Conservation (phyloP, 2,888 invertebrate genomes). For the Cheilosia impressa region DNA sequence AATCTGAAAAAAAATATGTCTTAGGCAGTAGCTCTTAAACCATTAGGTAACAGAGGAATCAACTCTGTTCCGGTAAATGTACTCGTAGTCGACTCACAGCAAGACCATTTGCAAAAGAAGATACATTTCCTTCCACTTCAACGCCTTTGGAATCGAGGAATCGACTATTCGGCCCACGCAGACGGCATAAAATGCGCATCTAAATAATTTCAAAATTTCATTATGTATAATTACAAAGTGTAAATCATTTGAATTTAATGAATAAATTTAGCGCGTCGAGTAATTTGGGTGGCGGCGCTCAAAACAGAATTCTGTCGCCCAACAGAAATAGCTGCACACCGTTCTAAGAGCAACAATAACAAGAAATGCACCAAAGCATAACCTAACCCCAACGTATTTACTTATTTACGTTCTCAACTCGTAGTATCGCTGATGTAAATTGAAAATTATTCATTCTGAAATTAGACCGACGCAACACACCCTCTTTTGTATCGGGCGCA, state of each 20-base stretch:
- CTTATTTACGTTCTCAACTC: neutral
- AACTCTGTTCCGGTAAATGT: too few species aligned
- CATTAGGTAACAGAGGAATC: too few species aligned
- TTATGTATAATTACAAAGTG: conserved; percentile 36
- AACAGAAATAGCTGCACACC: conserved; percentile 50
- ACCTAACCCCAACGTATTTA: conserved; percentile 1
- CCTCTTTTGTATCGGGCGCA: conserved; percentile 58
- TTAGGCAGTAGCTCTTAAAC: too few species aligned
- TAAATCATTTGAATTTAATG: conserved; percentile 46
- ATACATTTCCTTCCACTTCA: too few species aligned
- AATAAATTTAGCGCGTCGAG: conserved; percentile 47
- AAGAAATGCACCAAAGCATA: conserved; percentile 38
- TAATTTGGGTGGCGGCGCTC: conserved; percentile 41
- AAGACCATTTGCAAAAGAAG: too few species aligned
- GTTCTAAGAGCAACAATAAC: conserved; percentile 17
- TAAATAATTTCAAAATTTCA: neutral
- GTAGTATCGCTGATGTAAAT: conserved; percentile 52
- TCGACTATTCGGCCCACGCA: too few species aligned
- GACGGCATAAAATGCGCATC: neutral
- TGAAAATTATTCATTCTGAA: conserved; percentile 57
- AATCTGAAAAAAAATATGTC: too few species aligned
- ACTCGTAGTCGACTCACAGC: too few species aligned
- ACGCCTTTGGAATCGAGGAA: too few species aligned
- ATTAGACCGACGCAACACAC: conserved; percentile 58
- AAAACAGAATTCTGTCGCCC: conserved; percentile 72